These are phyloP conservation scores for Ganaspis sp. DNA, from an alignment of 1,140 invertebrate genomes.

Conservation along the genomic window DNA sequence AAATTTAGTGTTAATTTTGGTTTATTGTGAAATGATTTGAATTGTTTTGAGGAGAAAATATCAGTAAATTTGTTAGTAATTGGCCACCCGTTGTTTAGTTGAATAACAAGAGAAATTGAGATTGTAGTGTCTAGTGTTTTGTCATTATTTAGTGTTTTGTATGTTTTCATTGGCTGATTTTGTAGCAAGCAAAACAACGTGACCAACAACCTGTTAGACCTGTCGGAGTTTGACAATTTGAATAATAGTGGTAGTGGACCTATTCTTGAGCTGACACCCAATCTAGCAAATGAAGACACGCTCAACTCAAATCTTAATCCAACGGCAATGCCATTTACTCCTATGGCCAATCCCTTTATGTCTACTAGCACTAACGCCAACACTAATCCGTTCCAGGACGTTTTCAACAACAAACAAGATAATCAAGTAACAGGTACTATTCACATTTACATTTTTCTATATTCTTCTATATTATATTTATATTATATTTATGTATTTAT, in stretches of 20 bases:
- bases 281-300: constrained; percentile 71
- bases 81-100: neutral
- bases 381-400: constrained; percentile 73
- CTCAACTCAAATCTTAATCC: constrained; percentile 74
- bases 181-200: constrained; percentile 78
- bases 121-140: constrained; percentile 57
- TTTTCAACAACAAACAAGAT: constrained; percentile 73
- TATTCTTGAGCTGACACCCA: constrained; percentile 71
- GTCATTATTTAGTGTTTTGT: constrained; percentile 66
- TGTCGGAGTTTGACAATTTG: constrained; percentile 78
- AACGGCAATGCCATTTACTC: constrained; percentile 71
- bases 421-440: constrained; percentile 72
- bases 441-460: constrained; percentile 34
- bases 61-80: constrained; percentile 18
- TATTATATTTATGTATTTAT: too few relatives aligned
- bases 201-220: constrained; percentile 77
- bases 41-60: neutral
- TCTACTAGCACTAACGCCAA: constrained; percentile 66
- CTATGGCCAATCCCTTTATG: constrained; percentile 69
- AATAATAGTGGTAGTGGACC: constrained; percentile 78
- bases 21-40: neutral
- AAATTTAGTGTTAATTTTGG: neutral
- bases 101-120: neutral
- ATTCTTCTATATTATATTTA: too few relatives aligned
- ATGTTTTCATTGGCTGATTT: constrained; percentile 71